Evolutionary conservation across 2,797 vertebrate species (phyloP), one percentile per base, ranked within the genome.

Genomic region (Sebastes steindachneri): DNA sequence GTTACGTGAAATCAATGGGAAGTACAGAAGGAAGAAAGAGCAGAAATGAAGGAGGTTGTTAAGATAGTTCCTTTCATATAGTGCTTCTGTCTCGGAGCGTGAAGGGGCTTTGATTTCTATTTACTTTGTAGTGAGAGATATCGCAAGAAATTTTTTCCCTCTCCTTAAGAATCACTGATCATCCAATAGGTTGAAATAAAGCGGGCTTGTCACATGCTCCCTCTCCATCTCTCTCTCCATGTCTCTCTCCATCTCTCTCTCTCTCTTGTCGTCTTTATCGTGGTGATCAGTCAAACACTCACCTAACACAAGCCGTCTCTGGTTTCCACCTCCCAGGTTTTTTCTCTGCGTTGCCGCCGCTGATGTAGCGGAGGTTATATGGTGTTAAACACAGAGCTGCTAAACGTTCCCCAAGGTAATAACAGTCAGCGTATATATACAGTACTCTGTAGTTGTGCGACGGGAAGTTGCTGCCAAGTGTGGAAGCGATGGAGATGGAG

Each of bases 361-460:
- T 89, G 92, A 90, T 92, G 89, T 91, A 93, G 92, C 85, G 78
- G 87, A 93, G 94, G 94, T 93, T 94, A 92, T 94, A 91, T 88
- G 92, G 93, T 95, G 95, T 96, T 95, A 95, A 96, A 95, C 94
- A 94, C 82, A 79, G 90, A 93, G 93, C 92, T 92, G 93, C 93
- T 95, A 95, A 96, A 95, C 85, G 93, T 84, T 96, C 95, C 95
- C 95, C 80, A 79, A 90, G 94, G 95, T 95, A 94, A 95, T 93
- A 93, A 92, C 91, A 93, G 86, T 87, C 84, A 58, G 91, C 65
- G 84, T 93, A 93, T 93, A 91, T 93, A 91, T 93, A 93, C 86
- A 66, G 70, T 74, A 21, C 68, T 10, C 35, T 7, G 80, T 82
- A 17, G 68, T 54, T 63, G 53, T 41, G 83, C 65, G 75, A 85